Percentiles rank a stretch among this genome's conserved stretches.
These are phyloP conservation scores for Muscidifurax raptorellus DNA, from an alignment of 1,140 invertebrate species.

Conservation along the genomic window DNA sequence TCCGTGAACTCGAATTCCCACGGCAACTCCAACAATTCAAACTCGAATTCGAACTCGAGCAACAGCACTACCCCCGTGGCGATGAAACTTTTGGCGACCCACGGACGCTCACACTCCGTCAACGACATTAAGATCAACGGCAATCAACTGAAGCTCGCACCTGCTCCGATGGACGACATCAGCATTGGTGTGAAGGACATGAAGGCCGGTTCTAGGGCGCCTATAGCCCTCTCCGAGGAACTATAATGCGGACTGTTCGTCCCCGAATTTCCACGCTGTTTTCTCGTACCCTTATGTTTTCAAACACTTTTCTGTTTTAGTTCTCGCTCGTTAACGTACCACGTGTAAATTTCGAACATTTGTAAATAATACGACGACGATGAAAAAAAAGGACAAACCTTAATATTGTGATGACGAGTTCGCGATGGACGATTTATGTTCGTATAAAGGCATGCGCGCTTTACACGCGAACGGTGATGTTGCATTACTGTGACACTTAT, in stretches of 20 bases:
- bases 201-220: slow-evolving; percentile 78
- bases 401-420: slow-evolving; percentile 37
- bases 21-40: slow-evolving; percentile 47
- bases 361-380: slow-evolving; percentile 31
- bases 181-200: slow-evolving; percentile 76
- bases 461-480: slow-evolving; percentile 27
- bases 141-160: slow-evolving; percentile 80
- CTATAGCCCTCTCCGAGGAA: slow-evolving; percentile 81
- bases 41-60: slow-evolving; percentile 57
- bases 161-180: slow-evolving; percentile 80
- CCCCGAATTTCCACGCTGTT: slow-evolving; percentile 17
- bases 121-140: slow-evolving; percentile 85
- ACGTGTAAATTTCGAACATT: slow-evolving; percentile 11
- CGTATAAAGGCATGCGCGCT: not conserved
- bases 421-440: not conserved
- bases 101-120: slow-evolving; percentile 84
- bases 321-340: not conserved
- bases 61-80: slow-evolving; percentile 51
- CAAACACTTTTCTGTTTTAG: not conserved
- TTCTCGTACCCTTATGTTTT: not conserved
- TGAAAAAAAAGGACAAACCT: not conserved
- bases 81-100: slow-evolving; percentile 78
- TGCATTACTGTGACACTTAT: slow-evolving; percentile 29
- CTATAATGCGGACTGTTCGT: slow-evolving; percentile 69
- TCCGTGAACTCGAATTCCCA: not conserved